Base-by-base conservation (phyloP, 2,797 vertebrate genomes). In the Numenius phaeopus region DNA sequence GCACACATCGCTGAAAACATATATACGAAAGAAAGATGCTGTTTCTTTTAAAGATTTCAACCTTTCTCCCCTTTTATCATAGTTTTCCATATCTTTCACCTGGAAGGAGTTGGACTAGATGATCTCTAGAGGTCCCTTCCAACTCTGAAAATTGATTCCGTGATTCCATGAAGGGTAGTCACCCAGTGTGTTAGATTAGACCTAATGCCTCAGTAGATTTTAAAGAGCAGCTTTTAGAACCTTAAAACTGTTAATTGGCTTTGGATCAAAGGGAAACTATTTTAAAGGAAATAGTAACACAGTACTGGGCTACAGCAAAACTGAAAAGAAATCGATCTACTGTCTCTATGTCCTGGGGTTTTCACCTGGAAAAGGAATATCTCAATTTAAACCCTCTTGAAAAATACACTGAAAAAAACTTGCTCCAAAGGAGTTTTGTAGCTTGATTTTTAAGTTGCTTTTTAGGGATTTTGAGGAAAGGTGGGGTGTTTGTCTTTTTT, bases 401-500 rank as follows among this genome's bases (percentile, higher is more conserved):
- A 79, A 39, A 83, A 67, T 42, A 29, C 37, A 55, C 17, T 32
- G 55, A 42, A 83, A 52, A 5, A 64, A 65, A 30, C 13, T 78
- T 66, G 3, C 26, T 66, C 27, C 11, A 44, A 55, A 61, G 3
- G 10, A 1, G 0, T 50, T 73, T 73, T 37, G 30, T 34, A 27
- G 9, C 13, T 77, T 81, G 59, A 20, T 69, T 34, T 10, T 4
- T n/a, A 71, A 54, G 3, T 64, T 58, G 1, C 6, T 44, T 71
- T 88, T 62, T 5, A 19, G 17, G 6, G 2, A 0, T 0, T 50
- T 37, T 30, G 3, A 11, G 11, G 15, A 8, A 6, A 5, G 3
- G 6, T 46, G 5, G 18, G 26, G 5, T 42, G 19, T 19, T 42
- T 42, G 5, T 2, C 2, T 10, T 40, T 42, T 81, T 46, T 7